Conservation (phyloP, 1,140 invertebrate genomes). For the Araneus ventricosus region DNA sequence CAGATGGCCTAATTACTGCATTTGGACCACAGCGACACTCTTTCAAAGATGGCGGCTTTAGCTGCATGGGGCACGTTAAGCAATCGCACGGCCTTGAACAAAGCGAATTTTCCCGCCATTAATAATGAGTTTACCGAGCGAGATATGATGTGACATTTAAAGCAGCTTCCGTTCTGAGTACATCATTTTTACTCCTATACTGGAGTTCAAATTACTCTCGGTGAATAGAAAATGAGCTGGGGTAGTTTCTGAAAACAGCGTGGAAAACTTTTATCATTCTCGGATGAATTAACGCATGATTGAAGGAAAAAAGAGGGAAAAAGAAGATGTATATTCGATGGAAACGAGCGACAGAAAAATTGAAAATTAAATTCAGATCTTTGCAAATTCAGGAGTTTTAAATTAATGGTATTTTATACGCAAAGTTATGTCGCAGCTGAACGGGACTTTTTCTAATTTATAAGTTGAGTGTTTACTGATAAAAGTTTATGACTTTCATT, state of each 20-base stretch:
- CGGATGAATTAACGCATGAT: conserved; percentile 49
- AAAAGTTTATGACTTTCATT: too few species aligned
- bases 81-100: too few species aligned
- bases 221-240: conserved; percentile 32
- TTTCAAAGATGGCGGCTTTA: conserved; percentile 53
- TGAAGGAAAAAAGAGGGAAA: not conserved
- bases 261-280: conserved; percentile 43
- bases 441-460: too few species aligned
- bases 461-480: too few species aligned
- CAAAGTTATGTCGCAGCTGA: too few species aligned
- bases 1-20: conserved; percentile 60
- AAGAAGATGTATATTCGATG: too few species aligned
- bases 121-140: conserved; percentile 67
- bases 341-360: too few species aligned
- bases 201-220: conserved; percentile 62
- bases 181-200: conserved; percentile 64
- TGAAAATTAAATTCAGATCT: too few species aligned
- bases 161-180: conserved; percentile 59
- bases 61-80: too few species aligned
- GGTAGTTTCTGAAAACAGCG: conserved; percentile 3
- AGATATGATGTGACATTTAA: conserved; percentile 69
- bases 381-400: too few species aligned
- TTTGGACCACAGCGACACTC: conserved; percentile 37
- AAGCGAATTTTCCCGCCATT: conserved; percentile 47
- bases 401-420: too few species aligned